Percentiles rank a stretch among this genome's conserved stretches.
Conservation (phyloP, 37 sponge, comb jelly and placozoan genomes). For the Cliona cf. orientalis region DNA sequence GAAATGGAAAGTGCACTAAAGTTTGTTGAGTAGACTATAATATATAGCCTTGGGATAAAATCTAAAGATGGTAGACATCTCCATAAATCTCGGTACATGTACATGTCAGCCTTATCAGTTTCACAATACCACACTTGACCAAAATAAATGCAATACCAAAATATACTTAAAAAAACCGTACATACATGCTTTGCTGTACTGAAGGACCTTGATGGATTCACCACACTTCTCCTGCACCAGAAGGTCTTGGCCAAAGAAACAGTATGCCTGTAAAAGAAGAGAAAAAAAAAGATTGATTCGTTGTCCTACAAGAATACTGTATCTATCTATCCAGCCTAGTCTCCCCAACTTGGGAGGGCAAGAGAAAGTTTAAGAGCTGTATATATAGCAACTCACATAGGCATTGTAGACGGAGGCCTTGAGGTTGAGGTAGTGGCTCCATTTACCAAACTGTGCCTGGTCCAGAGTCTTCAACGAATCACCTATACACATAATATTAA, state of each 20-base stretch:
- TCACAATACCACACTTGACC: no score
- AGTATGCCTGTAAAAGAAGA: slow-evolving; percentile 75
- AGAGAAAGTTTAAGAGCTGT: neutral
- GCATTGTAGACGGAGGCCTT: slow-evolving; percentile 91
- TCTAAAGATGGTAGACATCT: no score
- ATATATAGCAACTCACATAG: slow-evolving; percentile 62
- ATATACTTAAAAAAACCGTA: no score
- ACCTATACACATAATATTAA: slow-evolving; percentile 17
- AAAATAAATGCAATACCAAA: no score
- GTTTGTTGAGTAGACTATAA: no score
- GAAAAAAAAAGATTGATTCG: neutral
- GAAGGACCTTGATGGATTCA: slow-evolving; percentile 84
- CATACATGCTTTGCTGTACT: slow-evolving; percentile 86
- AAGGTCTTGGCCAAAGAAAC: slow-evolving; percentile 91
- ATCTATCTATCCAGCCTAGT: no score
- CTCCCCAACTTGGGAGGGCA: neutral
- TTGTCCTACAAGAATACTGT: neutral
- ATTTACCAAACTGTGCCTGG: slow-evolving; percentile 79
- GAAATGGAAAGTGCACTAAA: no score
- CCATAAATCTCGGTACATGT: no score
- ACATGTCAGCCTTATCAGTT: no score
- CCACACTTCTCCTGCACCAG: slow-evolving; percentile 97
- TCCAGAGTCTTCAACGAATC: slow-evolving; percentile 90
- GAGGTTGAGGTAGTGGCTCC: slow-evolving; percentile 81
- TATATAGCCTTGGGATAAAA: no score